Conservation (phyloP, 2,888 invertebrate species). For the Melanostoma mellinum region DNA sequence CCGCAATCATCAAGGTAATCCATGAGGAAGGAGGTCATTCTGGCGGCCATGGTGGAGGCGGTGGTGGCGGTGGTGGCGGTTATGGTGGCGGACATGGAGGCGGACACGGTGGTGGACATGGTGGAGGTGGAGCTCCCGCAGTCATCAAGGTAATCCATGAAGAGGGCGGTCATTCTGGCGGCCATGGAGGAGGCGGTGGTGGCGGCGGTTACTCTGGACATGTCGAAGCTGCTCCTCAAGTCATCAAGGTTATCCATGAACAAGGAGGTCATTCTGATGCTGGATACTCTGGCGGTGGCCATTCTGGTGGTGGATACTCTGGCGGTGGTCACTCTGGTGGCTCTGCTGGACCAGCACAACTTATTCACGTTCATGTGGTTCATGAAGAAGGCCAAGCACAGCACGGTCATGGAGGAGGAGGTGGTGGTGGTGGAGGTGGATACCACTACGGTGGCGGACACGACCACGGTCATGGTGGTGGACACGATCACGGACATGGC, state of each 20-base stretch:
- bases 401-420: not conserved
- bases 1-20: constrained; percentile 8
- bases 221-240: constrained; percentile 16
- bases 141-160: constrained; percentile 18
- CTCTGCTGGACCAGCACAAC: not conserved
- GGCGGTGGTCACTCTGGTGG: not conserved
- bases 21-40: constrained; percentile 12
- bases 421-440: constrained; percentile 5
- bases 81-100: too few relatives aligned
- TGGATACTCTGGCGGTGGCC: not conserved
- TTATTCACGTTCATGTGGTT: constrained; percentile 2
- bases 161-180: not conserved
- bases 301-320: not conserved
- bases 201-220: not conserved
- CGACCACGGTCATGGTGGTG: not conserved
- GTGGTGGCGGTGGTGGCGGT: not conserved
- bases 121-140: not conserved
- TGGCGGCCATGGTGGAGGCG: not conserved
- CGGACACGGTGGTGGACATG: too few relatives aligned
- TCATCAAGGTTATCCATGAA: constrained; percentile 16
- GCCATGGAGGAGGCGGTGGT: too few relatives aligned
- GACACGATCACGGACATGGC: not conserved
- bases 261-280: not conserved
- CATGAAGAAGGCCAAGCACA: constrained; percentile 13
- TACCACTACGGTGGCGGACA: constrained; percentile 5